These are phyloP conservation scores for Rissa tridactyla DNA, from an alignment of 2,113 vertebrate species.

Conservation along the genomic window DNA sequence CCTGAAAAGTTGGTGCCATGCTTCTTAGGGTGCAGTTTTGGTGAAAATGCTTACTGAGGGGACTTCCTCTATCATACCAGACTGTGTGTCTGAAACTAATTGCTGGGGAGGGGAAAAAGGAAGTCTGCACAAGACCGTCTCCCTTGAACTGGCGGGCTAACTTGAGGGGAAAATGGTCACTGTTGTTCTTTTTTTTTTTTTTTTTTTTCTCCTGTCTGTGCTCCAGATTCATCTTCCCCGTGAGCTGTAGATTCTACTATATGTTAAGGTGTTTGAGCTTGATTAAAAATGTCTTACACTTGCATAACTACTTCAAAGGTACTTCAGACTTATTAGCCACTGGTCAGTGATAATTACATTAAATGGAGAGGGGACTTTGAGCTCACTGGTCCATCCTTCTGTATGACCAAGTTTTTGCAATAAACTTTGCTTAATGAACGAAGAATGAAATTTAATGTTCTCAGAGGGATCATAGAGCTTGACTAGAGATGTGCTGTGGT, in stretches of 20 bases:
- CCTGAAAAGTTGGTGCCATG: not conserved
- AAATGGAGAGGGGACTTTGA: not conserved
- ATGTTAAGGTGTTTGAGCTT: not conserved
- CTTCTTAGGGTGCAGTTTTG: not conserved
- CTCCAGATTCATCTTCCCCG: not conserved
- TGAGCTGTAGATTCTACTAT: not conserved
- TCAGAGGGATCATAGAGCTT: not conserved
- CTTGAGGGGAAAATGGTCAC: not conserved
- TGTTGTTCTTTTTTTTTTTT: not conserved
- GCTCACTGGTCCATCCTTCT: not conserved
- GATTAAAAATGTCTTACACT: not conserved
- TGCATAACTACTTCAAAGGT: not conserved
- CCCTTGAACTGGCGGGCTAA: not conserved
- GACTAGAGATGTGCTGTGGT: not conserved
- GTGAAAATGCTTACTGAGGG: not conserved
- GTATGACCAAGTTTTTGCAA: not conserved
- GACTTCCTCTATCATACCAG: constrained; percentile 25
- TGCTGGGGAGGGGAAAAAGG: not conserved
- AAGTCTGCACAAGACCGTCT: not conserved
- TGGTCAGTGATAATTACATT: not conserved
- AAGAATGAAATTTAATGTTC: not conserved
- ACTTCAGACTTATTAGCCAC: not conserved
- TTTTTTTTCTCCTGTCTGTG: not conserved
- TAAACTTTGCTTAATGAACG: not conserved
- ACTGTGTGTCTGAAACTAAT: constrained; percentile 6